Evolutionary conservation across 1,140 invertebrate species (phyloP).

Genomic region (Euwallacea fornicatus): DNA sequence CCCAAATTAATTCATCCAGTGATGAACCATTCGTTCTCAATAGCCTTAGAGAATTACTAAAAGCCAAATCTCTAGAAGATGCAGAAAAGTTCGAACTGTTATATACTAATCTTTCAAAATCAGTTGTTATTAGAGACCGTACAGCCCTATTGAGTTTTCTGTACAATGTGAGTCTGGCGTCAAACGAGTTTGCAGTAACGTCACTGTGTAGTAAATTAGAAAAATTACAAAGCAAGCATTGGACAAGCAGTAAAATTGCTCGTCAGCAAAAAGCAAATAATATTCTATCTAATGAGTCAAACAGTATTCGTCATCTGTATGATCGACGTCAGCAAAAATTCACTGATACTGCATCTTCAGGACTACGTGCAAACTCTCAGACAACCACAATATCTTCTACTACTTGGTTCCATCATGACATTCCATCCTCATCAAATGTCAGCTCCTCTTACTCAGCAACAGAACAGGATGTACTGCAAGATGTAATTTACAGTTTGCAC

Average conservation of each 20-base stretch:
- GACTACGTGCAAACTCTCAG: constrained; percentile 33
- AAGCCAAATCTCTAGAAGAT: constrained; percentile 38
- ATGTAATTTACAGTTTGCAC: constrained; percentile 80
- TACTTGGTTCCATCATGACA: constrained; percentile 38
- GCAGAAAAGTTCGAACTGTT: constrained; percentile 48
- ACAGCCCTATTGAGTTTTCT: constrained; percentile 33
- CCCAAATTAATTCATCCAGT: constrained; percentile 22
- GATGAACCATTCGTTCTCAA: constrained; percentile 45
- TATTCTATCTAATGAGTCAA: constrained; percentile 26
- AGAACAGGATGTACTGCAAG: constrained; percentile 64
- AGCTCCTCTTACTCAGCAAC: constrained; percentile 36
- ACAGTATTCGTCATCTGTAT: constrained; percentile 35
- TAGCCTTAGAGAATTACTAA: constrained; percentile 44
- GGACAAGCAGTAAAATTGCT: constrained; percentile 2
- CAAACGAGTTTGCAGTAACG: constrained; percentile 8
- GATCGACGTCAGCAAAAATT: constrained; percentile 34
- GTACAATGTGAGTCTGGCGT: constrained; percentile 29
- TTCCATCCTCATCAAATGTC: constrained; percentile 37
- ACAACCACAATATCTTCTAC: constrained; percentile 39
- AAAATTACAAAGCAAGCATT: constrained; percentile 10
- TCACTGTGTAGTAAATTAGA: constrained; percentile 30
- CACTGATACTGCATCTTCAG: constrained; percentile 33
- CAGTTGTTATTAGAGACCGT: constrained; percentile 34
- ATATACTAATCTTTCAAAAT: constrained; percentile 48
- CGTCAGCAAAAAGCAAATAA: constrained; percentile 14